Base-by-base conservation (phyloP, 2,888 invertebrate genomes). In the Eupithecia abbreviata region DNA sequence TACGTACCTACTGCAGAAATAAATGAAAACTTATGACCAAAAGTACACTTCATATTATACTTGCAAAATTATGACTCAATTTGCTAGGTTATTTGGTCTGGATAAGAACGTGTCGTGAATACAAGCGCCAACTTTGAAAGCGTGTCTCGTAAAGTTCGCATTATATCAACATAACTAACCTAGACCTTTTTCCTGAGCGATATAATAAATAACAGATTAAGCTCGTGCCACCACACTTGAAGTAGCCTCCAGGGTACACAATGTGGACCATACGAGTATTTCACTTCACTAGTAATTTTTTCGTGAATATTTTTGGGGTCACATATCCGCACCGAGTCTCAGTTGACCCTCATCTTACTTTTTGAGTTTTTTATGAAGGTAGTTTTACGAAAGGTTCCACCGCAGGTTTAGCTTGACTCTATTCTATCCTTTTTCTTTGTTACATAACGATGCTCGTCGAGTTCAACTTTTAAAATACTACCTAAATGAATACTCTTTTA, bases 141-240 rank as follows among this genome's bases (percentile, higher is more conserved):
- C 71, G 51, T 62, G 69, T 13, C 42, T 72, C 58, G 72, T 72
- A 69, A 51, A 62, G 47, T 47, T 47, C 12, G 18, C n/a, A 68
- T n/a, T n/a, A 68, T 67, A 71, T 30, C 49, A 58, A 72, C 70
- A 72, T 72, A 69, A 71, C 72, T 72, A 69, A 67, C 75, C 77
- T 77, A 77, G 74, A 72, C 72, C 74, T 77, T 77, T 62, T 77
- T 67, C 73, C 41, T 75, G 67, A 71, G 58, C 55, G n/a, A 71
- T 75, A 73, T 72, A 55, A 73, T 72, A 75, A 72, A 75, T 78
- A 71, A 51, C 73, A 55, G 71, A 73, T 73, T 75, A 77, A 78
- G 73, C 75, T 75, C 58, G 47, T 69, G 69, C 10, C 18, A 43
- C 51, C n/a, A 69, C n/a, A 9, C 43, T 45, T 47, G 43, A 45